These are phyloP conservation scores for Oreotrochilus melanogaster DNA, from an alignment of 2,113 vertebrate species.

Conservation along the genomic window DNA sequence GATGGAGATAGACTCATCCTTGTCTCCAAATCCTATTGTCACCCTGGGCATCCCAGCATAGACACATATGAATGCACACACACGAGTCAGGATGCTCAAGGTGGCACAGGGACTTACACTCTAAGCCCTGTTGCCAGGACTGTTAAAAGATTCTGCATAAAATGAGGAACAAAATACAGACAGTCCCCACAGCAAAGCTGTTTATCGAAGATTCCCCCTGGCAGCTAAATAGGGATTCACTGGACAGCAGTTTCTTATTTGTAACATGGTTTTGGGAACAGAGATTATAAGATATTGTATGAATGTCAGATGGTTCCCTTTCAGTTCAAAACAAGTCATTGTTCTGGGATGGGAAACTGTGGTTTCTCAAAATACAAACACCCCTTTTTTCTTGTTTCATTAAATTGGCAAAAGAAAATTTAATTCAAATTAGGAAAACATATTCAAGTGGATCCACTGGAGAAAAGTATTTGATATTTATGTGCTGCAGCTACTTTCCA, in stretches of 20 bases:
- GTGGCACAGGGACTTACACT: neutral
- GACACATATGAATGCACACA: too few relatives aligned
- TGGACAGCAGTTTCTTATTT: conserved; percentile 34
- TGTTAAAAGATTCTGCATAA: neutral
- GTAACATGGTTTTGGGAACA: neutral
- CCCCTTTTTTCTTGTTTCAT: conserved; percentile 36
- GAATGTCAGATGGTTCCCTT: conserved; percentile 8
- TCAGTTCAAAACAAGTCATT: conserved; percentile 36
- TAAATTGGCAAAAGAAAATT: conserved; percentile 26
- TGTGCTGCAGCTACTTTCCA: conserved; percentile 38
- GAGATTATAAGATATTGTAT: conserved; percentile 19
- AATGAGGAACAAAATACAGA: neutral
- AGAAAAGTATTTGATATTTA: conserved; percentile 49
- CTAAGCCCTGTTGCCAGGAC: neutral
- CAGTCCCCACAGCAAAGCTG: neutral
- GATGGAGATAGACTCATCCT: neutral
- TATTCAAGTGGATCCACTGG: neutral
- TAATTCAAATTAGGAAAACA: conserved; percentile 52
- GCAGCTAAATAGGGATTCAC: neutral
- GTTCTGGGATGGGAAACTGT: conserved; percentile 23
- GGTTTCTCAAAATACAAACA: conserved; percentile 38
- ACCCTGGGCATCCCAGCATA: neutral
- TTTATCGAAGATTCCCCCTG: neutral
- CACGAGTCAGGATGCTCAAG: neutral
- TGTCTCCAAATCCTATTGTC: neutral